Evolutionary conservation across 2,797 vertebrate genomes (phyloP), one percentile per base, ranked within the genome.

Genomic region (Manis crassicaudata): DNA sequence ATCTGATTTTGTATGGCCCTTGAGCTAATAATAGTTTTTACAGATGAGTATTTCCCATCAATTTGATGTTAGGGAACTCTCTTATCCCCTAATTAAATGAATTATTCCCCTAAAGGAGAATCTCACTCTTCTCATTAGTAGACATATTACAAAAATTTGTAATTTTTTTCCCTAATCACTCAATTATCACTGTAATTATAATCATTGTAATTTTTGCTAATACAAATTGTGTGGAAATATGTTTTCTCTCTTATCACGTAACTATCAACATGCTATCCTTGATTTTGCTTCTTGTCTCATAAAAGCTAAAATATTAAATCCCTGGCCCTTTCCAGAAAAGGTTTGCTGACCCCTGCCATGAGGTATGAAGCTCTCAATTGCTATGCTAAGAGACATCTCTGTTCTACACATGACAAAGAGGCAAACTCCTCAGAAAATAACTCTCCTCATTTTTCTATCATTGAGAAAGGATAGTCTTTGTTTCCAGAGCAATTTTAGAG

Each of bases 401-500:
- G 23, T 35, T 68, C 46, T 75, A 12, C 11, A 18, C 46, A 16
- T 58, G 62, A 17, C 60, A 10, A 81, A 82, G 16, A 88, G 76
- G 35, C 52, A 54, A 46, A 54, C 2, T 70, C 5, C 21, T n/a
- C 52, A 4, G 29, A 63, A 20, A 32, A 46, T n/a, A 20, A 32
- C 4, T 63, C 5, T 10, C 13, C 7, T 83, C 20, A 16, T 62
- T 9, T 46, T 93, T 91, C 56, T 70, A 12, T n/a, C 6, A 23
- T 35, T 40, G 27, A 68, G n/a, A 76, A 75, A 68, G 32, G 37
- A 76, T 4, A 17, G 9, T 43, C 79, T 52, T 58, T 43, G 35
- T 88, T 96, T 43, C 23, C 43, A 86, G n/a, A 58, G 32, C 75
- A 85, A 79, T 86, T 88, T 75, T 88, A 88, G 75, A 72, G 73